A percentile compares a stretch with the other conserved stretches of the same genome.
phyloP scores from a whole-genome alignment of 1,140 invertebrate species.

The Atta colombica region DNA sequence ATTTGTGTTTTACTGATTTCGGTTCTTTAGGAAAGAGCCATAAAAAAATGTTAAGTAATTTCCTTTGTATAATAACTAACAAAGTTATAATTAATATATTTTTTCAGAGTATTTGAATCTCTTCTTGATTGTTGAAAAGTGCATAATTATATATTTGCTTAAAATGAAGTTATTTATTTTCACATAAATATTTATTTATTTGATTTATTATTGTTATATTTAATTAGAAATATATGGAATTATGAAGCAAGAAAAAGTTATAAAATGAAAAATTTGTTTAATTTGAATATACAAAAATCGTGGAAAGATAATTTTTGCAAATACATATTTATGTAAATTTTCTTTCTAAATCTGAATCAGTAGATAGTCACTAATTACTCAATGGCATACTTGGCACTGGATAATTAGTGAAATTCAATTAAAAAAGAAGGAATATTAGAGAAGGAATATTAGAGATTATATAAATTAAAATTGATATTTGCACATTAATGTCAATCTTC shows the following conservation, averaged over 20 bases:
- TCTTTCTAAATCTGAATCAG: too few relatives aligned
- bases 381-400: too few relatives aligned
- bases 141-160: neutral
- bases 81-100: neutral
- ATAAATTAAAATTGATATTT: too few relatives aligned
- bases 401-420: too few relatives aligned
- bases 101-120: neutral
- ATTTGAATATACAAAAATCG: neutral
- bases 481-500: too few relatives aligned
- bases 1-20: neutral
- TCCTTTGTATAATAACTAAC: neutral
- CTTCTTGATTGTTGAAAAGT: neutral
- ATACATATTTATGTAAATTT: neutral
- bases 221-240: neutral
- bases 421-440: too few relatives aligned
- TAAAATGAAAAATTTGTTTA: neutral
- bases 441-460: too few relatives aligned
- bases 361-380: too few relatives aligned
- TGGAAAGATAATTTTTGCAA: neutral
- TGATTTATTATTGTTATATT: neutral
- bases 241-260: neutral
- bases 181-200: neutral
- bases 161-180: neutral
- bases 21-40: neutral
- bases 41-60: neutral